A percentile compares a stretch with the other conserved stretches of the same genome.
Evolutionary conservation across 2,797 vertebrate species (phyloP).

Genomic region (Vultur gryphus): DNA sequence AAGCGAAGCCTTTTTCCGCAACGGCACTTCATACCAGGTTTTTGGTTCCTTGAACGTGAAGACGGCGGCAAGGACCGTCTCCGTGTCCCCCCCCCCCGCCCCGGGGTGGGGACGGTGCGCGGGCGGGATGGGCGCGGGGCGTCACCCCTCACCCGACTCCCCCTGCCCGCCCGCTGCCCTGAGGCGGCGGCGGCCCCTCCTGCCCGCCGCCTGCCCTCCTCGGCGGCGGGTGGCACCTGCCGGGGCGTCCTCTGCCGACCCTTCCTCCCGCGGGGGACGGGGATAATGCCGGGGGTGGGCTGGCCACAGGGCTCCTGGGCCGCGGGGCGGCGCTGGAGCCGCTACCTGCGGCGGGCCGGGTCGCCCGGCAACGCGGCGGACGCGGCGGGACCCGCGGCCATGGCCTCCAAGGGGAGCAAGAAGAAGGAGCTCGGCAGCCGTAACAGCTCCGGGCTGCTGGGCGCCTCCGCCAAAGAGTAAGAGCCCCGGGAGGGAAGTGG

Average conservation of each 20-base stretch:
- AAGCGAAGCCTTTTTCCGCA: fast-evolving
- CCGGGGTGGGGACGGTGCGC: not conserved
- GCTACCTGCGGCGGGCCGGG: not conserved
- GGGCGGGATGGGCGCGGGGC: not conserved
- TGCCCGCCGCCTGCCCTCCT: too few species aligned
- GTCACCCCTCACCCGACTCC: not conserved
- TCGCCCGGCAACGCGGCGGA: conserved; percentile 54
- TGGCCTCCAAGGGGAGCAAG: conserved; percentile 46
- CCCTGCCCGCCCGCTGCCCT: too few species aligned
- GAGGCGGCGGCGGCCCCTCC: not conserved
- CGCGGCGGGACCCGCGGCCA: not conserved
- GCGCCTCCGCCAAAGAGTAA: not conserved
- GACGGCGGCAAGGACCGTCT: too few species aligned
- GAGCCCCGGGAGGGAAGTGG: not conserved
- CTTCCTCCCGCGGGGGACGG: not conserved
- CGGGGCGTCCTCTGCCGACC: too few species aligned
- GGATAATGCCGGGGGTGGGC: not conserved
- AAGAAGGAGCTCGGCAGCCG: not conserved
- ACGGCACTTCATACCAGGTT: fast-evolving
- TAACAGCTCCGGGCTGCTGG: not conserved
- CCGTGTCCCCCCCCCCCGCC: not conserved
- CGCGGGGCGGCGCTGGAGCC: not conserved
- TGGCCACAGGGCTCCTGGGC: not conserved
- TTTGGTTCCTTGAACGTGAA: fast-evolving
- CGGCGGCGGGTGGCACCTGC: not conserved